Conservation (phyloP, 2,113 vertebrate genomes). For the Ctenomys sociabilis region DNA sequence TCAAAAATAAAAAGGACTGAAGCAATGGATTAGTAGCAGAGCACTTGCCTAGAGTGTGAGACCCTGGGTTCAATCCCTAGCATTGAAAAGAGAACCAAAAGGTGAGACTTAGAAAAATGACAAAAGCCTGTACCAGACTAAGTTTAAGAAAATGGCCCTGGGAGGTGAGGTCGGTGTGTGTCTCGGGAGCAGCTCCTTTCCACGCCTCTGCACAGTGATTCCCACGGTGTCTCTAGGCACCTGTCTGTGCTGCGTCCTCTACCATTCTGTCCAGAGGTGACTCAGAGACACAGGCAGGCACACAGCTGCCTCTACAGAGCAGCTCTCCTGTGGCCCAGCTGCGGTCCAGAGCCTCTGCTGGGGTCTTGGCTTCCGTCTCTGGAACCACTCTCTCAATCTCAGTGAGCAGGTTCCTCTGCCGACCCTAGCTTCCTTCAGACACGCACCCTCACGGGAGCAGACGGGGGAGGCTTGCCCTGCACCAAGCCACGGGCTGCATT, state of each 20-base stretch:
- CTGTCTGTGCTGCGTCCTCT: neutral
- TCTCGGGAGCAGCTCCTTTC: no score
- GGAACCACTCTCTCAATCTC: neutral
- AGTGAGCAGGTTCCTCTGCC: neutral
- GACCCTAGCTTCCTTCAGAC: neutral
- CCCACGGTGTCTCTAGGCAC: no score
- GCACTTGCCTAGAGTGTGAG: no score
- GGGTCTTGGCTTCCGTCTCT: neutral
- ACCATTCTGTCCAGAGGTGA: neutral
- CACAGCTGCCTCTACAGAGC: neutral
- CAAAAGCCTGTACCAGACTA: neutral
- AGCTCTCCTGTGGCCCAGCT: neutral
- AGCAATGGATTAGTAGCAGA: neutral
- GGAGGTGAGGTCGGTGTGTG: neutral
- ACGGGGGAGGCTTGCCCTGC: neutral
- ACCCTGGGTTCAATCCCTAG: no score
- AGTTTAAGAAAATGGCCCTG: neutral
- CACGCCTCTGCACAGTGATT: no score
- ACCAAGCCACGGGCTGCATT: neutral
- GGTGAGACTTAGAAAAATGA: neutral
- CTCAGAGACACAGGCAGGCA: neutral
- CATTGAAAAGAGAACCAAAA: neutral
- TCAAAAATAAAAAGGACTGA: neutral
- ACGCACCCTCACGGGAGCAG: neutral
- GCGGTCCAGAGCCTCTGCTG: neutral